Percentiles rank a stretch among this genome's conserved stretches.
phyloP scores from a whole-genome alignment of 2,888 invertebrate species.

The Cataglyphis rosenhaueri region DNA sequence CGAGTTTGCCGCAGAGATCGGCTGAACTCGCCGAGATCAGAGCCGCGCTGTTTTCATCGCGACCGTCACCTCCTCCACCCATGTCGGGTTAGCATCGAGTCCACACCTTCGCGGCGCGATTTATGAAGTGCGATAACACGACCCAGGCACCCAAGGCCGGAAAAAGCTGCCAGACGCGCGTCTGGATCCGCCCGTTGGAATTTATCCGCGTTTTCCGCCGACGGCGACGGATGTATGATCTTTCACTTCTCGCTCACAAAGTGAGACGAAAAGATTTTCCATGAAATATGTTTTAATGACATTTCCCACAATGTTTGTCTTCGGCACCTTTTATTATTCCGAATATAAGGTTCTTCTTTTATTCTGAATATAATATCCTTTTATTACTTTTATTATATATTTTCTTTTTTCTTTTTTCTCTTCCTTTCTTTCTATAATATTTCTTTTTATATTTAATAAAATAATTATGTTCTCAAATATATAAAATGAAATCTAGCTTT shows the following conservation, averaged over 20 bases:
- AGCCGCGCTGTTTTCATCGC: slow-evolving; percentile 39
- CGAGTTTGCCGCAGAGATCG: slow-evolving; percentile 60
- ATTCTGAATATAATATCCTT: not conserved
- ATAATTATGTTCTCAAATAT: not conserved
- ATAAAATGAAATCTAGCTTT: not conserved
- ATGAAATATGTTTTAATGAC: slow-evolving; percentile 19
- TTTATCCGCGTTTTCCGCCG: slow-evolving; percentile 43
- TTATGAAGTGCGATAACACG: slow-evolving; percentile 74
- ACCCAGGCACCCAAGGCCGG: slow-evolving; percentile 46
- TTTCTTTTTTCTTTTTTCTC: not conserved
- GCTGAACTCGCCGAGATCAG: slow-evolving; percentile 58
- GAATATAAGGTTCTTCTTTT: slow-evolving; percentile 12
- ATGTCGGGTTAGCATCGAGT: slow-evolving; percentile 61
- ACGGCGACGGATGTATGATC: slow-evolving; percentile 1
- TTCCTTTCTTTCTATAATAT: not conserved
- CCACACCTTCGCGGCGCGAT: slow-evolving; percentile 65
- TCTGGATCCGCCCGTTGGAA: slow-evolving; percentile 61
- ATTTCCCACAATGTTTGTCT: slow-evolving; percentile 15
- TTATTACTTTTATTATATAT: not conserved
- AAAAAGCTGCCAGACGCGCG: slow-evolving; percentile 49
- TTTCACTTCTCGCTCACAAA: slow-evolving; percentile 37
- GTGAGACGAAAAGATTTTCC: slow-evolving; percentile 42
- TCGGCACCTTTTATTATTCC: slow-evolving; percentile 3
- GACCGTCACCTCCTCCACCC: slow-evolving; percentile 19
- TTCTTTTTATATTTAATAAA: not conserved